Conservation (phyloP, 2,797 vertebrate species). For the Phoebastria nigripes region DNA sequence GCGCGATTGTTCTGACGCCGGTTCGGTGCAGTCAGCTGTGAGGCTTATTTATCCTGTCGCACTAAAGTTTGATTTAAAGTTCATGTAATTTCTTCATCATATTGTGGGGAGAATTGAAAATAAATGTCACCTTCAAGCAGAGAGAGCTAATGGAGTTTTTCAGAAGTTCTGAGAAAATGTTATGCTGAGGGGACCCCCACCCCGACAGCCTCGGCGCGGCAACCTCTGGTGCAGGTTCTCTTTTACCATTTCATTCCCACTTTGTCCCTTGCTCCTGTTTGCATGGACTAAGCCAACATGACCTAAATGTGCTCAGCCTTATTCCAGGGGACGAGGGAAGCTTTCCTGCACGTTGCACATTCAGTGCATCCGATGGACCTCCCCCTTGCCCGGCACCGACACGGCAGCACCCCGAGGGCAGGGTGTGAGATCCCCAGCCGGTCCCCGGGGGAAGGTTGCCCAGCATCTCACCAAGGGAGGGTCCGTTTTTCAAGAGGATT, state of each 20-base stretch:
- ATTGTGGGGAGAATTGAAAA: conserved; percentile 52
- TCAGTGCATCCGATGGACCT: rapidly evolving
- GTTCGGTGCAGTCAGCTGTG: neutral
- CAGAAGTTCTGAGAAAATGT: conserved; percentile 12
- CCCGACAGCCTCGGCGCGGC: neutral
- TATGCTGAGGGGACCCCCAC: neutral
- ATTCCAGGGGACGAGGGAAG: neutral
- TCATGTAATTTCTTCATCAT: conserved; percentile 17
- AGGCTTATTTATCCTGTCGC: neutral
- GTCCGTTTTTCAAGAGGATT: neutral
- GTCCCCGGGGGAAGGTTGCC: neutral
- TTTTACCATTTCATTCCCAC: neutral
- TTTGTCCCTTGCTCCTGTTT: neutral
- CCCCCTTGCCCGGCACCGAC: neutral
- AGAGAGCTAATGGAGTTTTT: conserved; percentile 17
- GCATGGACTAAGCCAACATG: neutral
- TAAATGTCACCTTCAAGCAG: conserved; percentile 44
- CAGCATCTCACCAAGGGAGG: neutral
- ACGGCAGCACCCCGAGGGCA: neutral
- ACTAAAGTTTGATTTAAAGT: conserved; percentile 62
- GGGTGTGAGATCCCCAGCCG: neutral
- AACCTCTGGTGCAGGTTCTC: neutral
- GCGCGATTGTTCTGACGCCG: neutral
- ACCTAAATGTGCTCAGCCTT: neutral
- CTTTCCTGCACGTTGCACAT: neutral